Evolutionary conservation across 2,113 vertebrate genomes (phyloP), one percentile per base, ranked within the genome.

Genomic region (Ceuthmochares aereus): DNA sequence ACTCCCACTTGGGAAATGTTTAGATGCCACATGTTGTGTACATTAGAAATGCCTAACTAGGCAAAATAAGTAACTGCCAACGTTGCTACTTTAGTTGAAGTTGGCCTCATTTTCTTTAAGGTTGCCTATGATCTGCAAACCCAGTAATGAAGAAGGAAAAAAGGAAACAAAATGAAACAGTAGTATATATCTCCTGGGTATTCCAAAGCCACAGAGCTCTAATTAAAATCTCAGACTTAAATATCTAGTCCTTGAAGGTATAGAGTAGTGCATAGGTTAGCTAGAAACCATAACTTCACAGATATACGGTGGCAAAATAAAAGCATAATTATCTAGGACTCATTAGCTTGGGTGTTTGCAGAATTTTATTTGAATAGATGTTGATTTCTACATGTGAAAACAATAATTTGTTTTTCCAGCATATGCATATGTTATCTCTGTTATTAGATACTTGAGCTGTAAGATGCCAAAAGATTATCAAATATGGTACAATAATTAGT

Each of bases 211-310:
- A 79, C 63, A 67, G 56, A 91, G 16, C 3, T 1, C 75, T 97
- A 95, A 97, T 96, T 96, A 97, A 94, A 93, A 81, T 86, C 56
- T 96, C 58, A 81, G 29, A 26, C 58, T 96, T 87, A 84, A 75
- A 42, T 69, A 91, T 89, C 45, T 52, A 23, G 49, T 83, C 52
- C 66, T 91, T 43, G 26, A 26, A 37, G n/a, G 29, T 84, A 69
- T 63, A 56, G 73, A 95, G 73, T 42, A 73, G 60, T 36, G n/a
- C 51, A 63, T 40, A 72, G 45, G 63, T 81, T 95, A 93, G 32
- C 59, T 73, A 72, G 79, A 92, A 90, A 62, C 54, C 45, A 6
- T 72, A 91, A 73, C 47, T 94, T 89, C 25, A 69, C 29, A 72
- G 69, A 89, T 37, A 56, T 86, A 55, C 34, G 81, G 23, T 18